A percentile compares a stretch with the other conserved stretches of the same genome.
phyloP scores from a whole-genome alignment of 2,888 invertebrate species.

The Ichneumon xanthorius region DNA sequence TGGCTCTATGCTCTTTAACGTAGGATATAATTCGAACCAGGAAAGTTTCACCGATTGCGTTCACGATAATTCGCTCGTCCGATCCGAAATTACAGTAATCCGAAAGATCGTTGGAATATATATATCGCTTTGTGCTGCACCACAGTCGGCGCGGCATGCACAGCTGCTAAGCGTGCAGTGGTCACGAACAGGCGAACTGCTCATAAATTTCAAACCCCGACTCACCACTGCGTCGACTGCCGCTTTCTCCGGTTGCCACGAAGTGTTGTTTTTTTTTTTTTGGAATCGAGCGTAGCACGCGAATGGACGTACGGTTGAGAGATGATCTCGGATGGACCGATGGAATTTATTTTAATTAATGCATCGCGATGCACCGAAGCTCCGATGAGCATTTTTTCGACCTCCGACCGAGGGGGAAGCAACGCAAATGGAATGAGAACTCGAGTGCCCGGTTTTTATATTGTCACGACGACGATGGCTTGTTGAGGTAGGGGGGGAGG shows the following conservation, averaged over 20 bases:
- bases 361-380: slow-evolving; percentile 19
- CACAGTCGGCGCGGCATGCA: slow-evolving; percentile 6
- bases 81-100: slow-evolving; percentile 58
- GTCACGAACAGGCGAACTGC: slow-evolving; percentile 57
- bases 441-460: slow-evolving; percentile 39
- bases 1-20: neutral
- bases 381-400: slow-evolving; percentile 14
- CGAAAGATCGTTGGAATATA: slow-evolving; percentile 51
- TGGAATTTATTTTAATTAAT: slow-evolving; percentile 45
- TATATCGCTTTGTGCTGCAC: slow-evolving; percentile 16
- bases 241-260: slow-evolving; percentile 36
- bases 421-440: slow-evolving; percentile 14
- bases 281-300: slow-evolving; percentile 32
- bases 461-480: slow-evolving; percentile 20
- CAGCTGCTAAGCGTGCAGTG: slow-evolving; percentile 35
- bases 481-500: slow-evolving; percentile 9
- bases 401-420: slow-evolving; percentile 15
- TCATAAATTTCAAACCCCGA: slow-evolving; percentile 49
- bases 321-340: slow-evolving; percentile 25
- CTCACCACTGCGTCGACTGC: slow-evolving; percentile 18
- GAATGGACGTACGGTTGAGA: slow-evolving; percentile 10
- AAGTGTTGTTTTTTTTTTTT: slow-evolving; percentile 24
- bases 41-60: neutral
- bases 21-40: neutral
- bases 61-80: slow-evolving; percentile 41